Evolutionary conservation across 2,888 invertebrate species (phyloP), one percentile per base, ranked within the genome.

Genomic region (Latrodectus hesperus): DNA sequence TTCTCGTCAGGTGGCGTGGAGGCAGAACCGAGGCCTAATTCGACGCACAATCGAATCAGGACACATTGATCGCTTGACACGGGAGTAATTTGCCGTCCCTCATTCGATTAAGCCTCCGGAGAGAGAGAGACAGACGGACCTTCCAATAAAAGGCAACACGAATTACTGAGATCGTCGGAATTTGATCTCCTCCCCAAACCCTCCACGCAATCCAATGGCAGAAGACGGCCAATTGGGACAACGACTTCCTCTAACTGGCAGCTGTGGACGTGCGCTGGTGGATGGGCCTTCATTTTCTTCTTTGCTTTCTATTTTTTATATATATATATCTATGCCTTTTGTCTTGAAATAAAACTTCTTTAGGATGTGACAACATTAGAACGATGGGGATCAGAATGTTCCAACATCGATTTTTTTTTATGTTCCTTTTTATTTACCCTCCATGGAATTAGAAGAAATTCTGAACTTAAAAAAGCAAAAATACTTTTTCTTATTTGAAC

Each of bases 31-130:
- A 76, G 73, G 72, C 77, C 88, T 88, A 82, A 88, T 88, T 88
- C 78, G 52, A 60, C n/a, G 82, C 73, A 84, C 88, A 88, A 88
- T 88, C 71, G 88, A 79, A 88, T 88, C 84, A 88, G 75, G 74
- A 76, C 75, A 55, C 84, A 84, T 84, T 88, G 88, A 84, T 84
- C 84, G 84, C 80, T 84, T 88, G 88, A 88, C 88, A 88, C 83
- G 84, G 88, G 77, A 82, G 88, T 84, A 79, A 88, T 84, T 84
- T 79, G 74, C 70, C 79, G 84, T 80, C 88, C 83, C 75, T 88
- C 82, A 88, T 88, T 88, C 83, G 82, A 88, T 88, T 88, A 88
- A 68, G 72, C 64, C 76, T 52, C 60, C 75, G 71, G 67, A 67
- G 60, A 55, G 52, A 55, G 52, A 26, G 17, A 55, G 72, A 71